phyloP scores from a whole-genome alignment of 1,140 invertebrate species.

The Nixonia krombeini region DNA sequence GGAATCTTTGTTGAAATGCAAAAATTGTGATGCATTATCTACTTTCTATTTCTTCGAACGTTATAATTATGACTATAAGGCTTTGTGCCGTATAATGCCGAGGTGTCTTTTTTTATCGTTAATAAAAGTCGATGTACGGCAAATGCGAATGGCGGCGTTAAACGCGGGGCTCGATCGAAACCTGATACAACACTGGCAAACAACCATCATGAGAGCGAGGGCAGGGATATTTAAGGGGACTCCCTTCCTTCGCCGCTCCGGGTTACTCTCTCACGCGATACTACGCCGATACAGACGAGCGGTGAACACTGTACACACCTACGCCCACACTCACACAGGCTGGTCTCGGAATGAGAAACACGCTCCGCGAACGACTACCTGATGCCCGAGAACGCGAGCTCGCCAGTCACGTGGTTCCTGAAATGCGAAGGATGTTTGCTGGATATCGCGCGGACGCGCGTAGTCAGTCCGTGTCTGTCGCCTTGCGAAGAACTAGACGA shows the following conservation, averaged over 20 bases:
- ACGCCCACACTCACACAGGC: slow-evolving; percentile 43
- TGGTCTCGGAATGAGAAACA: slow-evolving; percentile 47
- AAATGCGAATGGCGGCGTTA: too few species aligned
- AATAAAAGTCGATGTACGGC: too few species aligned
- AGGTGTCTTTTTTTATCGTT: too few species aligned
- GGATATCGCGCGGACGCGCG: slow-evolving; percentile 40
- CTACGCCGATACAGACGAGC: slow-evolving; percentile 42
- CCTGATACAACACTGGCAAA: slow-evolving; percentile 41
- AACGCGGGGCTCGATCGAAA: slow-evolving; percentile 26
- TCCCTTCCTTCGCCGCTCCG: slow-evolving; percentile 19
- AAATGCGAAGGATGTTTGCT: slow-evolving; percentile 64
- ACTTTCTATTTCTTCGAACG: too few species aligned
- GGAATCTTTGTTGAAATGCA: too few species aligned
- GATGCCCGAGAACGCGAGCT: slow-evolving; percentile 56
- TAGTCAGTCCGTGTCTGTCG: slow-evolving; percentile 61
- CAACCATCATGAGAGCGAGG: slow-evolving; percentile 33
- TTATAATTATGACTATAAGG: too few species aligned
- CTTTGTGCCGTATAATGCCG: too few species aligned
- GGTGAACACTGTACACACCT: slow-evolving; percentile 34
- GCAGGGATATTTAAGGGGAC: slow-evolving; percentile 46
- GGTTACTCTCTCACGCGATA: slow-evolving; percentile 59
- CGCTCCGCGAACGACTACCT: slow-evolving; percentile 54
- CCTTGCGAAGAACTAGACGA: slow-evolving; percentile 46
- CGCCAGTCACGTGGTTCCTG: slow-evolving; percentile 63
- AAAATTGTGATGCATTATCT: too few species aligned